Conservation (phyloP, 2,797 vertebrate genomes). For the Pseudochromis fuscus region DNA sequence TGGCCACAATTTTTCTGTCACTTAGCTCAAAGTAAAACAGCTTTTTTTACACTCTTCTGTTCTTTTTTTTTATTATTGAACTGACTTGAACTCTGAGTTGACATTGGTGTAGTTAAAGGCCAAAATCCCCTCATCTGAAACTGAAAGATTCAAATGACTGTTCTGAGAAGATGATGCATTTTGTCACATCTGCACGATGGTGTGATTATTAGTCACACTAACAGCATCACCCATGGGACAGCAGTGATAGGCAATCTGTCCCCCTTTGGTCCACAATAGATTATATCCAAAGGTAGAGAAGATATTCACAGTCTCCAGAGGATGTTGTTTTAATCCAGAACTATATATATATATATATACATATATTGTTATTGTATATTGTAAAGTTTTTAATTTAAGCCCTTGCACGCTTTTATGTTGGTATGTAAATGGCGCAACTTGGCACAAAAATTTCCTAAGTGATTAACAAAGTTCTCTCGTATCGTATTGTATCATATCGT, state of each 20-base stretch:
- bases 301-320: too few relatives aligned
- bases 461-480: too few relatives aligned
- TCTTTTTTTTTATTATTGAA: neutral
- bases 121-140: neutral
- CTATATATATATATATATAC: too few relatives aligned
- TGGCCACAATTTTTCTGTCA: neutral
- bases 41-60: conserved; percentile 20
- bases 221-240: neutral
- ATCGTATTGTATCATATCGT: too few relatives aligned
- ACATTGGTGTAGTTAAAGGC: neutral
- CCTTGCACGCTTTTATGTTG: too few relatives aligned
- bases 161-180: neutral
- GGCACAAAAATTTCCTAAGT: too few relatives aligned
- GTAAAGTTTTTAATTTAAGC: too few relatives aligned
- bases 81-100: neutral
- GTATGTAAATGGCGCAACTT: too few relatives aligned
- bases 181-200: neutral
- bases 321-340: too few relatives aligned
- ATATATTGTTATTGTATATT: too few relatives aligned
- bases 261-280: too few relatives aligned
- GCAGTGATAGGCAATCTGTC: neutral
- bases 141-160: neutral
- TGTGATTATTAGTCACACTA: neutral
- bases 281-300: too few relatives aligned
- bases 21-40: conserved; percentile 11